phyloP scores from a whole-genome alignment of 2,797 vertebrate species.

The Rhinatrema bivittatum region DNA sequence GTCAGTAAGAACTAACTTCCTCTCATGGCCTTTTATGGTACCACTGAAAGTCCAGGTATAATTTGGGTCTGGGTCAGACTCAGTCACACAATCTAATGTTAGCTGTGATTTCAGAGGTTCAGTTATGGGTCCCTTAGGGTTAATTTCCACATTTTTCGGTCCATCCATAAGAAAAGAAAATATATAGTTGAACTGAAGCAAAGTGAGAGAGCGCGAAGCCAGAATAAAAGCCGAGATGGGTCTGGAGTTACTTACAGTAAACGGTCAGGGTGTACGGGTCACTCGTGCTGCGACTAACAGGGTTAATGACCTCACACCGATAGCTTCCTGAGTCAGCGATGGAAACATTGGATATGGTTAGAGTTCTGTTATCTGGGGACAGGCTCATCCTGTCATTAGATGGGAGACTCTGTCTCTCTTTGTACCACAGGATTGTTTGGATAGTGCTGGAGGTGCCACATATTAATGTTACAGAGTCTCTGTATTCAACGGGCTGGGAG shows the following conservation, averaged over 20 bases:
- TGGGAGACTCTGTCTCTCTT: neutral
- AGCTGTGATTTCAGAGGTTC: neutral
- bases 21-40: accelerated
- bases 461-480: neutral
- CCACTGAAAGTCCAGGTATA: slow-evolving; percentile 6
- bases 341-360: neutral
- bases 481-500: too few relatives aligned
- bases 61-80: neutral
- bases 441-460: neutral
- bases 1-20: neutral
- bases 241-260: neutral
- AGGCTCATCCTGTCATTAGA: neutral
- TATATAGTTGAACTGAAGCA: neutral
- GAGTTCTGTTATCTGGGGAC: neutral
- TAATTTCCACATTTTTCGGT: neutral
- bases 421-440: neutral
- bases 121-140: neutral
- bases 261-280: neutral
- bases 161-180: slow-evolving; percentile 20
- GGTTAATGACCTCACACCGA: neutral
- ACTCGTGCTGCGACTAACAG: neutral
- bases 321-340: neutral
- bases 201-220: neutral
- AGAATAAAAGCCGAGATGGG: neutral
- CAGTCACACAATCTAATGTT: neutral